These are phyloP conservation scores for Dasypogon diadema DNA, from an alignment of 2,888 invertebrate genomes.

Conservation along the genomic window DNA sequence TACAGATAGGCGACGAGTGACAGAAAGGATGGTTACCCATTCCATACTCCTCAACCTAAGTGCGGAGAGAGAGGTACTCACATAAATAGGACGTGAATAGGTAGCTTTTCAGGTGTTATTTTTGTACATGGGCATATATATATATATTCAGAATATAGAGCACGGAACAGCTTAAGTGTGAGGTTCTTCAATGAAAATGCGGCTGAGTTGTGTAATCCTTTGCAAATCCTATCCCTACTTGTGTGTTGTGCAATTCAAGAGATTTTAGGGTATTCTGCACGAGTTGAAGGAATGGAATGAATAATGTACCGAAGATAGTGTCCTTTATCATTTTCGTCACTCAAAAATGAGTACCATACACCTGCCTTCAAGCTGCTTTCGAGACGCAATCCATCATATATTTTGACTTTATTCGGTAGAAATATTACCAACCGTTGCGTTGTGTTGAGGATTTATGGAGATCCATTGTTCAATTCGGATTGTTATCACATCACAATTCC, in stretches of 20 bases:
- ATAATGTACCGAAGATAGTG: constrained; percentile 3
- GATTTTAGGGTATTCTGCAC: constrained; percentile 23
- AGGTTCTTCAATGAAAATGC: constrained; percentile 31
- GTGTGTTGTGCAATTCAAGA: constrained; percentile 5
- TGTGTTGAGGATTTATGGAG: constrained; percentile 28
- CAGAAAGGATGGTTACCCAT: constrained; percentile 1
- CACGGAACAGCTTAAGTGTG: constrained; percentile 6
- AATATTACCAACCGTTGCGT: constrained; percentile 24
- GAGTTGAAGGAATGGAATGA: neutral
- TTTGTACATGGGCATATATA: neutral
- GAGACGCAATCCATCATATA: constrained; percentile 27
- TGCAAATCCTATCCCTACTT: constrained; percentile 19
- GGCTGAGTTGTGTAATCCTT: constrained; percentile 16
- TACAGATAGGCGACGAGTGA: constrained; percentile 18
- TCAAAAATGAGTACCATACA: too few relatives aligned
- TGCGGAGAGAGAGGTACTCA: constrained; percentile 18
- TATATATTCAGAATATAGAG: neutral
- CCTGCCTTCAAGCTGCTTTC: neutral
- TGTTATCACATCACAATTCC: constrained; percentile 4
- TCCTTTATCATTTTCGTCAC: constrained; percentile 5
- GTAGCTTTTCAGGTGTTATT: constrained; percentile 29
- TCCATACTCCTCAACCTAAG: neutral
- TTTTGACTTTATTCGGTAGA: neutral
- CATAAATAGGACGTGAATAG: neutral
- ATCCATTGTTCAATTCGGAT: constrained; percentile 8